A percentile compares a stretch with the other conserved stretches of the same genome.
phyloP scores from a whole-genome alignment of 1,140 invertebrate species.

The Eriosoma lanigerum region DNA sequence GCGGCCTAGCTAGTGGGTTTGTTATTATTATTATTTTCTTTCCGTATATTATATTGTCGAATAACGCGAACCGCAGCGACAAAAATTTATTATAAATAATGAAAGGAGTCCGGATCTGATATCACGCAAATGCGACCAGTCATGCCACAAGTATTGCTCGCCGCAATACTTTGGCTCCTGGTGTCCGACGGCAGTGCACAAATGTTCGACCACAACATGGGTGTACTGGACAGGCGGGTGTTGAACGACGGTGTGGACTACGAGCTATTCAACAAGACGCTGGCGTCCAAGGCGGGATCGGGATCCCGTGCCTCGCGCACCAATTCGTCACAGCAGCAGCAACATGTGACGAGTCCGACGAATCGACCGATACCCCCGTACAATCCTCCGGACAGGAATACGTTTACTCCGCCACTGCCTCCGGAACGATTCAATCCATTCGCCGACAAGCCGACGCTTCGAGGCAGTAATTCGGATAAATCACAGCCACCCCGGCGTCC shows the following conservation, averaged over 20 bases:
- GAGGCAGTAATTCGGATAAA: constrained; percentile 65
- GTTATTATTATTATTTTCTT: no score
- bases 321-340: constrained; percentile 29
- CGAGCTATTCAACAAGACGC: constrained; percentile 55
- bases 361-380: constrained; percentile 66
- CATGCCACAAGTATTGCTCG: constrained; percentile 45
- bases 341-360: constrained; percentile 53
- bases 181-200: constrained; percentile 29
- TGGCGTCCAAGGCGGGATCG: constrained; percentile 54
- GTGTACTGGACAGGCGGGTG: constrained; percentile 53
- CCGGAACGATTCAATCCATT: constrained; percentile 76
- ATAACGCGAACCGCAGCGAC: background rate
- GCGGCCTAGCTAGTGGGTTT: constrained; percentile 20
- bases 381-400: constrained; percentile 72
- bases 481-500: constrained; percentile 53
- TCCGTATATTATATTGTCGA: background rate
- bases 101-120: constrained; percentile 39
- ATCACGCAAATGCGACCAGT: constrained; percentile 46
- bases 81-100: background rate
- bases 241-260: constrained; percentile 53
- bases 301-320: constrained; percentile 33
- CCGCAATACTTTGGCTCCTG: constrained; percentile 31
- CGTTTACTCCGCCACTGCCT: constrained; percentile 77
- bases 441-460: constrained; percentile 77
- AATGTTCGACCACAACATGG: constrained; percentile 31